phyloP scores from a whole-genome alignment of 2,797 vertebrate genomes.

The Aplochiton taeniatus region DNA sequence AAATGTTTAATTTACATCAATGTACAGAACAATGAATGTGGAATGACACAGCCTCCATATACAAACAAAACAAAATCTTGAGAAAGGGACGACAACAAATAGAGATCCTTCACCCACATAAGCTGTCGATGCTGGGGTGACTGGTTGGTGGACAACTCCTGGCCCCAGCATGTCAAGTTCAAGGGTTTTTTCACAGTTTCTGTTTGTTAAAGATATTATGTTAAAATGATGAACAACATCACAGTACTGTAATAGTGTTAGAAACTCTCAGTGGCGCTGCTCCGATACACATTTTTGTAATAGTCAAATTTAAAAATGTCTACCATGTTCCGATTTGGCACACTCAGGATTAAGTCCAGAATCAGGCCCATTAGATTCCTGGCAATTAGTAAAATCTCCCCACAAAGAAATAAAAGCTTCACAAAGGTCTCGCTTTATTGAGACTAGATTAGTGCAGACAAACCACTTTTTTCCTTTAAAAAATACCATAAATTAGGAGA shows the following conservation, averaged over 20 bases:
- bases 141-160: slow-evolving; percentile 20
- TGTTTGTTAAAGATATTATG: slow-evolving; percentile 40
- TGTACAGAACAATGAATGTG: slow-evolving; percentile 36
- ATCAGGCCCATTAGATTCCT: slow-evolving; percentile 36
- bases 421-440: slow-evolving; percentile 73
- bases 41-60: slow-evolving; percentile 50
- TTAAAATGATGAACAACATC: slow-evolving; percentile 50
- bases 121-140: slow-evolving; percentile 22
- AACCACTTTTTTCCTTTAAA: slow-evolving; percentile 63
- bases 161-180: slow-evolving; percentile 31
- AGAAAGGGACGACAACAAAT: slow-evolving; percentile 42
- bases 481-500: slow-evolving; percentile 74
- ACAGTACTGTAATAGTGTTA: slow-evolving; percentile 58
- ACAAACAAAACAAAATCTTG: slow-evolving; percentile 48
- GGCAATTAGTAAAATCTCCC: slow-evolving; percentile 53
- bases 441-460: slow-evolving; percentile 77
- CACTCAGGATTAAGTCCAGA: slow-evolving; percentile 17
- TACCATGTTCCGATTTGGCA: slow-evolving; percentile 37
- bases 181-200: slow-evolving; percentile 61
- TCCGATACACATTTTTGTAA: slow-evolving; percentile 44
- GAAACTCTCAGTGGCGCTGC: slow-evolving; percentile 46
- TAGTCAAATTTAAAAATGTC: slow-evolving; percentile 35
- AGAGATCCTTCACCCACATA: slow-evolving; percentile 34
- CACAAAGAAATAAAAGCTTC: slow-evolving; percentile 67
- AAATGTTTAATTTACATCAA: slow-evolving; percentile 48